Evolutionary conservation across 2,113 vertebrate genomes (phyloP).

Genomic region (Romanogobio albipinnatus): DNA sequence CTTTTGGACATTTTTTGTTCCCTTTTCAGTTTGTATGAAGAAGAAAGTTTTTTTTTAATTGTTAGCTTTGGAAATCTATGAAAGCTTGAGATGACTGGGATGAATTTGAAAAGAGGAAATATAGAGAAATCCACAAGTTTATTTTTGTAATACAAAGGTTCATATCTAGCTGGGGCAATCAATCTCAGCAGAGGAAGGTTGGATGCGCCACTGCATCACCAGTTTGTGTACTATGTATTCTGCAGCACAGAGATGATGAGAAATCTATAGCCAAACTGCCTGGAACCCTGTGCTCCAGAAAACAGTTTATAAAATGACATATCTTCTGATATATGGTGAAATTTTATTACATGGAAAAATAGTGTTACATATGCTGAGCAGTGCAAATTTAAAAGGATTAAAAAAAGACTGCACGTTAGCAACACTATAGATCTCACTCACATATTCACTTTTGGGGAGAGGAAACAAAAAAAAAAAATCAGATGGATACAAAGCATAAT

Average conservation of each 20-base stretch:
- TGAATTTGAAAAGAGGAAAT: conserved; percentile 61
- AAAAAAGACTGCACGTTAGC: conserved; percentile 56
- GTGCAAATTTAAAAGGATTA: conserved; percentile 56
- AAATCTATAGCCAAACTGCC: conserved; percentile 70
- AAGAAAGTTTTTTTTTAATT: conserved; percentile 73
- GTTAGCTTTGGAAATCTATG: conserved; percentile 70
- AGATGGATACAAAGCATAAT: conserved; percentile 1
- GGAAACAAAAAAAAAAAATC: conserved; percentile 45
- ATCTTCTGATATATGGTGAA: conserved; percentile 61
- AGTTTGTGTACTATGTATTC: conserved; percentile 66
- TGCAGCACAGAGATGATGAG: conserved; percentile 69
- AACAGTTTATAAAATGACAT: conserved; percentile 53
- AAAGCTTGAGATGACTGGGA: conserved; percentile 46
- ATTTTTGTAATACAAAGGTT: conserved; percentile 81
- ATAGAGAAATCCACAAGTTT: conserved; percentile 78
- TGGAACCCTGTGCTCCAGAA: conserved; percentile 59
- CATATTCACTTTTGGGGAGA: conserved; percentile 53
- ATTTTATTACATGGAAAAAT: conserved; percentile 60
- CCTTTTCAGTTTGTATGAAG: conserved; percentile 61
- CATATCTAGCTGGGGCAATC: conserved; percentile 78
- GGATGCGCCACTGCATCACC: conserved; percentile 70
- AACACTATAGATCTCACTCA: conserved; percentile 62
- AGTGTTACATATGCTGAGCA: conserved; percentile 40
- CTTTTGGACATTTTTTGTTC: conserved; percentile 61
- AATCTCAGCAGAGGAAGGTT: conserved; percentile 72